These are phyloP conservation scores for Schizotus pectinicornis DNA, from an alignment of 2,888 invertebrate species.

Conservation along the genomic window DNA sequence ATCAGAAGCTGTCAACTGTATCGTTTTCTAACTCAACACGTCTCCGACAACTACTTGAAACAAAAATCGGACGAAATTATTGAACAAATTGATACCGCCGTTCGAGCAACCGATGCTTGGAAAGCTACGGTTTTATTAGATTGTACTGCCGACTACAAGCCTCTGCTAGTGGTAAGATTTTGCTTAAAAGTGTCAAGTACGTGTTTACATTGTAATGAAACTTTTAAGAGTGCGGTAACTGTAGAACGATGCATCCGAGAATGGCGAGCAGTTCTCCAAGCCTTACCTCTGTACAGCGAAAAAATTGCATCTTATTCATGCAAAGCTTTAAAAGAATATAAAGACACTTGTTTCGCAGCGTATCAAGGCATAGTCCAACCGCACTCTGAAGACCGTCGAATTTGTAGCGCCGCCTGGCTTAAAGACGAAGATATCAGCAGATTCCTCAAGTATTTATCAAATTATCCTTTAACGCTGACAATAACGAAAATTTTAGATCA, in stretches of 20 bases:
- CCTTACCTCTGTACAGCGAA: constrained; percentile 76
- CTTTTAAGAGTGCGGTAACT: constrained; percentile 71
- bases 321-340: constrained; percentile 73
- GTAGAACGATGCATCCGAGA: constrained; percentile 73
- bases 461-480: no score
- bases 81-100: constrained; percentile 72
- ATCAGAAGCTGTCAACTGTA: constrained; percentile 77
- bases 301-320: constrained; percentile 76
- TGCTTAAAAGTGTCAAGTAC: background rate
- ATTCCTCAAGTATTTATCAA: constrained; percentile 75
- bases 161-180: constrained; percentile 66
- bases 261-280: constrained; percentile 70
- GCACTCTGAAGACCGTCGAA: constrained; percentile 77
- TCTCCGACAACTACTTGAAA: constrained; percentile 84
- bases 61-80: constrained; percentile 72
- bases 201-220: background rate
- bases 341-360: constrained; percentile 75
- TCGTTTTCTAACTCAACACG: constrained; percentile 84
- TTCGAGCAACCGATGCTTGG: constrained; percentile 81
- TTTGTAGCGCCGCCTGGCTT: constrained; percentile 87
- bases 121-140: constrained; percentile 75
- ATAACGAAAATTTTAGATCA: no score
- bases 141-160: constrained; percentile 69
- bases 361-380: constrained; percentile 80
- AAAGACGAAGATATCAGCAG: constrained; percentile 95